phyloP scores from a whole-genome alignment of 2,113 vertebrate genomes.

The Hippocampus barbouri region DNA sequence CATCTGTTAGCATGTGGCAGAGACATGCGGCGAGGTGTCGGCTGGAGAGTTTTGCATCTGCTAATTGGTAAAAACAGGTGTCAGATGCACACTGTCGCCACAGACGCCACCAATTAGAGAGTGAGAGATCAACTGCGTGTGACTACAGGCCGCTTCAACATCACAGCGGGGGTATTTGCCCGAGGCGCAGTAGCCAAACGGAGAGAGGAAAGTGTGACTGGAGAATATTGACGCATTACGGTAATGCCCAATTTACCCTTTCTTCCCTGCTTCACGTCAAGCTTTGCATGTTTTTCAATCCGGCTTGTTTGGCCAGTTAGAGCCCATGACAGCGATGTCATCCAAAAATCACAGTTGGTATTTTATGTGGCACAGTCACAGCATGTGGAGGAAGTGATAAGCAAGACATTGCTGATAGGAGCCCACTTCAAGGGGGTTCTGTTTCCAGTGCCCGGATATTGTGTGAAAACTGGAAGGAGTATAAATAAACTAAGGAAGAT shows the following conservation, averaged over 20 bases:
- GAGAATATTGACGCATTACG: constrained; percentile 18
- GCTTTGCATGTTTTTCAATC: constrained; percentile 29
- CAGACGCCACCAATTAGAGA: constrained; percentile 69
- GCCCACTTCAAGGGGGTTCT: background rate
- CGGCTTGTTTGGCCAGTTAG: constrained; percentile 34
- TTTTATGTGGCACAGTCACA: constrained; percentile 33
- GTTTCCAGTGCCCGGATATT: background rate
- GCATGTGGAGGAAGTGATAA: constrained; percentile 42
- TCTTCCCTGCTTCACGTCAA: constrained; percentile 8
- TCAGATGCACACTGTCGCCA: constrained; percentile 70
- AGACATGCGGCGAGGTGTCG: constrained; percentile 69
- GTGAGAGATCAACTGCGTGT: constrained; percentile 48
- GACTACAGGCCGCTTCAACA: constrained; percentile 40
- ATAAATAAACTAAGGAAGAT: no score
- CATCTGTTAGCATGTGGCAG: constrained; percentile 81
- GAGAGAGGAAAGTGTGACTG: constrained; percentile 32
- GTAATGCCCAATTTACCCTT: constrained; percentile 14
- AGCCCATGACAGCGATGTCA: constrained; percentile 24
- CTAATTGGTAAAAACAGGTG: constrained; percentile 82
- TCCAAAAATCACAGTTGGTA: constrained; percentile 21
- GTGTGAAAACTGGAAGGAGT: background rate
- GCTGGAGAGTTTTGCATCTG: constrained; percentile 73
- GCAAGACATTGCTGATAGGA: constrained; percentile 22
- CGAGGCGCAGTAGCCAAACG: constrained; percentile 40
- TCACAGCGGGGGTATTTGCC: constrained; percentile 30